Evolutionary conservation across 2,888 invertebrate species (phyloP).

Genomic region (Adelphocoris suturalis): DNA sequence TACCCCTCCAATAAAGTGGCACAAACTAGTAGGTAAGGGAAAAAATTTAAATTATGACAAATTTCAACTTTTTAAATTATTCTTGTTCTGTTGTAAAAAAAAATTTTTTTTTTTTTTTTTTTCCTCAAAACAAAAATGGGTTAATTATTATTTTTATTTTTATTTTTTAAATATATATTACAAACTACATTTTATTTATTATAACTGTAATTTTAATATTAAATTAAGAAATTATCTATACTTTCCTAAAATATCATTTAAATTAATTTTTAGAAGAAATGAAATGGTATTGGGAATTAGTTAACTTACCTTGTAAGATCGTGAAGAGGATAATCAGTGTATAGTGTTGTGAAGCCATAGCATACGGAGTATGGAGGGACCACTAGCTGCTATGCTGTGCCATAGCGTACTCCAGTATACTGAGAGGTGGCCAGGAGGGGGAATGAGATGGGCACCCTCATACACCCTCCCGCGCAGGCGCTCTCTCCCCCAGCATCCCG

Average conservation of each 20-base stretch:
- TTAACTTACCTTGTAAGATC: constrained; percentile 64
- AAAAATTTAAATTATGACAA: too few species aligned
- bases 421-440: constrained; percentile 54
- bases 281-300: neutral
- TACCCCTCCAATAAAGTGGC: neutral
- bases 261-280: neutral
- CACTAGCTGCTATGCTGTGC: constrained; percentile 65
- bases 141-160: neutral
- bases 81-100: too few species aligned
- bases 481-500: constrained; percentile 54
- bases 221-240: neutral
- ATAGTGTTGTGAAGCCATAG: constrained; percentile 64
- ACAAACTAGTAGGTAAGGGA: too few species aligned
- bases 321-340: constrained; percentile 69
- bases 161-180: neutral
- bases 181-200: neutral
- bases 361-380: constrained; percentile 66
- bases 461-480: constrained; percentile 65
- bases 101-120: too few species aligned
- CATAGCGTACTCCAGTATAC: constrained; percentile 68
- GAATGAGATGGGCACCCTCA: constrained; percentile 58
- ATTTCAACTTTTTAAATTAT: too few species aligned
- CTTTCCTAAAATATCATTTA: neutral
- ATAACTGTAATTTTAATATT: constrained; percentile 13
- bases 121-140: too few species aligned